phyloP scores from a whole-genome alignment of 2,888 invertebrate genomes.

The Rhopalosiphum nymphaeae region DNA sequence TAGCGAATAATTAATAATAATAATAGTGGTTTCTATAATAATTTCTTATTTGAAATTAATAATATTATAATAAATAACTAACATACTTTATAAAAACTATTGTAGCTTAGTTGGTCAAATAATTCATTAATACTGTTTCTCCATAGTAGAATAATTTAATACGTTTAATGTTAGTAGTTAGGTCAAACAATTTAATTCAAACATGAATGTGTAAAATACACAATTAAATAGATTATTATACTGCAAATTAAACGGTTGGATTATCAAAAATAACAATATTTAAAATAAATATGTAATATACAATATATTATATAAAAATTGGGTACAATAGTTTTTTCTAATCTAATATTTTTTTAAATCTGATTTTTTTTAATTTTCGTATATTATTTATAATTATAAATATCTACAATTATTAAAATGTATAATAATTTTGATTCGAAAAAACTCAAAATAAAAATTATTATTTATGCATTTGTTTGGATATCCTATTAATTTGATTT shows the following conservation, averaged over 20 bases:
- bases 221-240: neutral
- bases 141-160: neutral
- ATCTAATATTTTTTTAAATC: neutral
- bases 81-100: neutral
- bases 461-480: neutral
- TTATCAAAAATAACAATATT: neutral
- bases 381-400: neutral
- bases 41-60: neutral
- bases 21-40: neutral
- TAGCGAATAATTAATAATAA: slow-evolving; percentile 47
- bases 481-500: neutral
- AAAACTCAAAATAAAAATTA: too few relatives aligned
- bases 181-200: neutral
- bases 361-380: neutral
- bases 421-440: neutral
- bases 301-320: neutral
- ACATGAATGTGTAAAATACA: neutral
- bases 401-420: neutral
- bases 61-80: neutral
- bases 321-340: neutral
- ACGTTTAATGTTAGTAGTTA: neutral
- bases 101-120: neutral
- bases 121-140: neutral
- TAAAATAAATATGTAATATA: neutral
- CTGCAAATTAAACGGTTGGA: neutral